These are phyloP conservation scores for Buteo buteo DNA, from an alignment of 2,113 vertebrate genomes.

Conservation along the genomic window DNA sequence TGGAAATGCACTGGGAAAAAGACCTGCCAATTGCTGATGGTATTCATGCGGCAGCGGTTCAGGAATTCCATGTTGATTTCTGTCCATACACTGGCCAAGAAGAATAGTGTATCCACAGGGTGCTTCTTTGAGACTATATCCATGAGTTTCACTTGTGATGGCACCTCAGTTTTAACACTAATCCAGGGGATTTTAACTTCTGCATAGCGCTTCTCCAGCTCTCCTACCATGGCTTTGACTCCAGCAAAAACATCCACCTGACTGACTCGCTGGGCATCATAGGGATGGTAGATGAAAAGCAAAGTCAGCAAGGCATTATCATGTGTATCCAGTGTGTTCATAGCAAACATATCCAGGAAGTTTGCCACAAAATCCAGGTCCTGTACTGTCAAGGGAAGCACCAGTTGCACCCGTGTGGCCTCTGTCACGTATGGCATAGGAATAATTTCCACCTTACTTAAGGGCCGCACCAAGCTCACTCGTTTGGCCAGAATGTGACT, in stretches of 20 bases:
- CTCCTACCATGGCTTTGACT: conserved; percentile 85
- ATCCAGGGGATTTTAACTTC: conserved; percentile 93
- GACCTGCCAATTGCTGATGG: conserved; percentile 95
- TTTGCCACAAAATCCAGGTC: conserved; percentile 81
- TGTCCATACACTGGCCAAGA: conserved; percentile 87
- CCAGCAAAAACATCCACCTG: conserved; percentile 87
- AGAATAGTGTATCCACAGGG: conserved; percentile 93
- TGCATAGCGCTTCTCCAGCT: conserved; percentile 87
- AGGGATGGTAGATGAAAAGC: conserved; percentile 88
- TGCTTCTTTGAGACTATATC: conserved; percentile 98
- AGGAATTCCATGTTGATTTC: conserved; percentile 89
- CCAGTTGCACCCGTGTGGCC: conserved; percentile 89
- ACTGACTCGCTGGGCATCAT: conserved; percentile 84
- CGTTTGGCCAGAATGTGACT: conserved; percentile 84
- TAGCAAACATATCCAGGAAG: conserved; percentile 91
- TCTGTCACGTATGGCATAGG: conserved; percentile 97
- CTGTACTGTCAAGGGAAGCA: conserved; percentile 85
- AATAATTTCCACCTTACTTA: conserved; percentile 91
- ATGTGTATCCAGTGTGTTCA: conserved; percentile 84
- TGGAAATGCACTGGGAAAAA: conserved; percentile 97
- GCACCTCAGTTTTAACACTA: conserved; percentile 89
- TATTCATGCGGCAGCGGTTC: conserved; percentile 95
- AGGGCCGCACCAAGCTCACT: conserved; percentile 86
- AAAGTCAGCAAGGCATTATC: conserved; percentile 91
- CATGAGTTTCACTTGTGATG: conserved; percentile 95